Base-by-base conservation (phyloP, 2,113 vertebrate species). In the Percopsis transmontana region DNA sequence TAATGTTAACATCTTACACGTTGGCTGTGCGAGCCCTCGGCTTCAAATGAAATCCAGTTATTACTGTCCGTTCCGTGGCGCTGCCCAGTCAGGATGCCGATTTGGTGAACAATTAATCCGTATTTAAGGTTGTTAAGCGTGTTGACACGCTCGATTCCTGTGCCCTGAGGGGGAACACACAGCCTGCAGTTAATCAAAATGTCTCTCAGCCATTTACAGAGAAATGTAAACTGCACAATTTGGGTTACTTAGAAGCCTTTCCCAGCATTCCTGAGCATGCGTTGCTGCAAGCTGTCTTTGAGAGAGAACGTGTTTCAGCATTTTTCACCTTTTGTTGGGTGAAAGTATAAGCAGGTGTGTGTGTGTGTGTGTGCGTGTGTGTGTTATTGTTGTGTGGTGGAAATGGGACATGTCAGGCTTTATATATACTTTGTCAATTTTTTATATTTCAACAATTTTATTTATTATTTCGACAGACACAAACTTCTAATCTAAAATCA, bases 21-120 rank as follows among this genome's bases (percentile, higher is more conserved):
- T 74, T 77, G 48, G 45, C 74, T 1, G 55, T 2, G 2, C 59
- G 51, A 18, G 70, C 69, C 48, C 70, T 47, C 58, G 0, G 56
- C 76, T 70, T 78, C 76, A 78, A 78, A 78, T 79, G 20, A 68
- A 82, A 77, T 76, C 71, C 77, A 60, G 20, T 66, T 74, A 69
- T 77, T 61, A 68, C 76, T 54, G 75, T 79, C 75, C 80, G 39
- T 63, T 79, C 67, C 44, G 60, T 54, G 72, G 69, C 19, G 11
- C 58, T 2, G 67, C 64, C 45, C 21, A 51, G 62, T 64, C 2
- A 38, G 41, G 64, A 76, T 33, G 66, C 60, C 1, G 76, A 84
- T 77, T 83, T 78, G 5, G 50, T 55, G 69, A 86, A 89, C 83
- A 84, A 88, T 90, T 86, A 89, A 90, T 87, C 79, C 65, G 42